These are phyloP conservation scores for Chrysolina oricalcia DNA, from an alignment of 2,888 invertebrate genomes.

Conservation along the genomic window DNA sequence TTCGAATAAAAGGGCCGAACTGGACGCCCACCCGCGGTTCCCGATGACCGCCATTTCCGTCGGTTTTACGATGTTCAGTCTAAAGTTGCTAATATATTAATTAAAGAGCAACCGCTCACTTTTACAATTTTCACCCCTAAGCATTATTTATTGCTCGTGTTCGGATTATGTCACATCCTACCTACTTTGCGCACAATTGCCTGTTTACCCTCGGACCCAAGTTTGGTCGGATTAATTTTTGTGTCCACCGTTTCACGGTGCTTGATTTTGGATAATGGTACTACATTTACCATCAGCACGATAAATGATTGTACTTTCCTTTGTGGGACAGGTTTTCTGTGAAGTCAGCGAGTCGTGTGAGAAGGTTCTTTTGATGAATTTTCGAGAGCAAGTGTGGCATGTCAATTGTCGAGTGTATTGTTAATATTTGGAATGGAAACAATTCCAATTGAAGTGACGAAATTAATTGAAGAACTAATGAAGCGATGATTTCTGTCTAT, in stretches of 20 bases:
- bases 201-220: constrained; percentile 17
- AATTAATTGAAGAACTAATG: too few relatives aligned
- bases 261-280: constrained; percentile 5
- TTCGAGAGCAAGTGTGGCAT: too few relatives aligned
- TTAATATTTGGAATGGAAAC: too few relatives aligned
- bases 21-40: background rate
- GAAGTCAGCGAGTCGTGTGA: too few relatives aligned
- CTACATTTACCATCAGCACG: constrained; percentile 1
- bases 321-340: background rate
- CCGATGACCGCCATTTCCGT: constrained; percentile 15
- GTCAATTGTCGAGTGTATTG: too few relatives aligned
- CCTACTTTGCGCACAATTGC: constrained; percentile 26
- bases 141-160: constrained; percentile 22
- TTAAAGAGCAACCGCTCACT: constrained; percentile 22
- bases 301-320: background rate
- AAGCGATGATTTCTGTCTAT: too few relatives aligned
- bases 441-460: too few relatives aligned
- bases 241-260: constrained; percentile 17
- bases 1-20: background rate
- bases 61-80: constrained; percentile 1
- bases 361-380: too few relatives aligned
- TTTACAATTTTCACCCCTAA: constrained; percentile 17
- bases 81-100: constrained; percentile 23
- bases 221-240: constrained; percentile 23
- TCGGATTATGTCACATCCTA: constrained; percentile 23